Evolutionary conservation across 2,113 vertebrate species (phyloP), one percentile per base, ranked within the genome.

Genomic region (Eretmochelys imbricata): DNA sequence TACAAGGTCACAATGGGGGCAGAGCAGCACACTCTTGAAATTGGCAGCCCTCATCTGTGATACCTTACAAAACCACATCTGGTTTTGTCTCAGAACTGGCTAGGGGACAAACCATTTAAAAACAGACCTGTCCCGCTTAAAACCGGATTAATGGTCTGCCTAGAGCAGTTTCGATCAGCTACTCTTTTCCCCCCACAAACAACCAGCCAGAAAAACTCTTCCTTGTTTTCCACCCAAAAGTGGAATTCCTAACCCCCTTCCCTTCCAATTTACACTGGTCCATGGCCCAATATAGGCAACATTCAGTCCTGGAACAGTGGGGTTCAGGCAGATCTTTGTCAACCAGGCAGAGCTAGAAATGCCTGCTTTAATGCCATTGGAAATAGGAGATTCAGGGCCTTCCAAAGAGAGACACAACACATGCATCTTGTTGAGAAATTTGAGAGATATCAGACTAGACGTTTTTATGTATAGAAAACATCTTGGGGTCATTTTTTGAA

Each of bases 161-260:
- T 38, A 38, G 9, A 72, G 19, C 65, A 72, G n/a, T n/a, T 38
- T 72, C 10, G 19, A 72, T 72, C 19, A 72, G 35, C 65, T 29
- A 12, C 57, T 54, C 51, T 8, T 7, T 19, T 16, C 3, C 19
- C 19, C 20, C 20, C 20, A 7, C 72, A 25, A 76, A 24, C 11
- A 46, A 46, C n/a, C 72, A 13, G 72, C 38, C 38, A 46, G 72
- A 13, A 35, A 69, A 69, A n/a, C 62, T n/a, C 8, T 42, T 42
- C n/a, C n/a, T 78, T 48, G 27, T 78, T 78, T 24, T 65, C 6
- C 4, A n/a, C 9, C 16, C 6, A 92, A 54, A 75, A 51, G 46
- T 0, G 2, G 38, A 2, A 89, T 95, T 80, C 86, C 49, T 92
- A 62, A 79, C n/a, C 0, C 0, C 85, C 92, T 91, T 81, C 25